Evolutionary conservation across 2,113 vertebrate species (phyloP).

Genomic region (Poeciliopsis prolifica): DNA sequence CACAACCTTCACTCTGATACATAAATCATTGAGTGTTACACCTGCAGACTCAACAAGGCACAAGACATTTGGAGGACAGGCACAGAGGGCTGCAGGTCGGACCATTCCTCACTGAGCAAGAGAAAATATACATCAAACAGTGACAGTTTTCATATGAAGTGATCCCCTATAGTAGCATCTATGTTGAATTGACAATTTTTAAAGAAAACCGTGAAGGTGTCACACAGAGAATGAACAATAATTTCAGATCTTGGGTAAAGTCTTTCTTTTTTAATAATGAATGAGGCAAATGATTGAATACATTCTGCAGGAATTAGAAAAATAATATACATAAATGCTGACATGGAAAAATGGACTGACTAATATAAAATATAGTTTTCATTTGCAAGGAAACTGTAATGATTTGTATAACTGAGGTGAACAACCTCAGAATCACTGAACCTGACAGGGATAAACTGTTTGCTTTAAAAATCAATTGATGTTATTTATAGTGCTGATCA

Average conservation of each 20-base stretch:
- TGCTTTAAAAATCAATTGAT: not conserved
- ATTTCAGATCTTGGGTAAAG: not conserved
- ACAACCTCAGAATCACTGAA: too few relatives aligned
- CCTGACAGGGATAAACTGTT: too few relatives aligned
- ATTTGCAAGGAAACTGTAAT: too few relatives aligned
- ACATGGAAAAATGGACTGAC: too few relatives aligned
- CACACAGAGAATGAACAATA: not conserved
- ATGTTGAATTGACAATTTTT: not conserved
- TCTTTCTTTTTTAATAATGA: too few relatives aligned
- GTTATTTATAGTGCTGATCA: not conserved
- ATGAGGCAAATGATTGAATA: not conserved
- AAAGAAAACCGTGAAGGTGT: not conserved
- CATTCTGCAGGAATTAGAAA: too few relatives aligned
- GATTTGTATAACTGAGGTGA: too few relatives aligned
- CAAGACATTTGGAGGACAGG: constrained; percentile 44
- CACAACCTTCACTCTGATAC: constrained; percentile 32
- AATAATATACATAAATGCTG: not conserved
- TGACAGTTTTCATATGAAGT: not conserved
- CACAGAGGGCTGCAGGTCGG: constrained; percentile 23
- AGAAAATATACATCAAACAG: constrained; percentile 25
- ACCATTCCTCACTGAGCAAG: constrained; percentile 13
- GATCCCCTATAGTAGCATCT: not conserved
- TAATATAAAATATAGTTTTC: too few relatives aligned
- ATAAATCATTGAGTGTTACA: constrained; percentile 54
- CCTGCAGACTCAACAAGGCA: constrained; percentile 33